Evolutionary conservation across 2,888 invertebrate species (phyloP), one percentile per base, ranked within the genome.

Genomic region (Orthosia gracilis): DNA sequence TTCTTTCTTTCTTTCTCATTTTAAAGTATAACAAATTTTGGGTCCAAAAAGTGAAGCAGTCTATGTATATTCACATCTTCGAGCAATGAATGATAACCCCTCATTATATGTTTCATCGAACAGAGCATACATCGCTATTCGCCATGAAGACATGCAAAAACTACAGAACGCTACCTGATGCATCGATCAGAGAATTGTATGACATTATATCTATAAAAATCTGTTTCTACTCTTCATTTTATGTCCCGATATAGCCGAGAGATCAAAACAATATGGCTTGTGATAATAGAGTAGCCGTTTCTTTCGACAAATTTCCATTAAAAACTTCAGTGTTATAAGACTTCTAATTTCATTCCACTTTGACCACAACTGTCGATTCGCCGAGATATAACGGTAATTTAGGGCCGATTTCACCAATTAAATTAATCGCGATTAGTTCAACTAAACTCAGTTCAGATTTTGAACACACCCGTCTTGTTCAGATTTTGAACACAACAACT

Each of bases 281-380:
- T 12, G 2, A 45, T 26, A 12, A 52, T 67, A 76, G 40, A n/a
- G 21, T 26, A 31, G 47, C n/a, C 15, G 15, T 65, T 73, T 61
- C 21, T 61, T 67, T 68, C 18, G 21, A 21, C 40, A 49, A 49
- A 13, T 66, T 61, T 67, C 17, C 31, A 13, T 26, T 45, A 31
- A 65, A 71, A 71, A 57, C 26, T 73, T 64, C 17, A 47, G n/a
- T 52, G 77, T 71, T 63, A 26, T 49, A 23, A 54, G 57, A 49
- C 40, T 65, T 57, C 61, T 72, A 49, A 67, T 78, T 72, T 63
- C 5, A 54, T 73, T 73, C 11, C 47, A 40, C 61, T 78, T 78
- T 57, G 54, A 26, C 31, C 50, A 26, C 31, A 13, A 73, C 59
- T 73, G 23, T 31, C 21, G 57, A 45, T 45, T 68, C 49, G 63